Evolutionary conservation across 2,113 vertebrate genomes (phyloP).

Genomic region (Coturnix japonica): DNA sequence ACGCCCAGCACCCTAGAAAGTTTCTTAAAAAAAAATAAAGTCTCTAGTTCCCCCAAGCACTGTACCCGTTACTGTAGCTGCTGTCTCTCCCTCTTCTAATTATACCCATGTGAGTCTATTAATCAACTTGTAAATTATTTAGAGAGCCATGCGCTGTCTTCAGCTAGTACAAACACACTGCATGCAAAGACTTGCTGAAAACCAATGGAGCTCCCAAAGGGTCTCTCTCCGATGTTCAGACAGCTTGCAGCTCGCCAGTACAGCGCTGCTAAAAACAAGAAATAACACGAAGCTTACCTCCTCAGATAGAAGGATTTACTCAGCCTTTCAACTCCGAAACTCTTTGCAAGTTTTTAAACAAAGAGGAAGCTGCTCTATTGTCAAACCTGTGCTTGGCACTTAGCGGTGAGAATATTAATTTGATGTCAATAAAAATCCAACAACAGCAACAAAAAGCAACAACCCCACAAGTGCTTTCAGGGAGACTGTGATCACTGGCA

Average conservation of each 20-base stretch:
- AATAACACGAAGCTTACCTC: constrained; percentile 60
- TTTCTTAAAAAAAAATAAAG: constrained; percentile 85
- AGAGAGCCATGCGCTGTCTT: constrained; percentile 90
- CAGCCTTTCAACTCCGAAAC: constrained; percentile 72
- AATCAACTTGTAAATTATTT: constrained; percentile 99
- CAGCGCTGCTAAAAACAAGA: constrained; percentile 61
- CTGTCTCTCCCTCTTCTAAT: constrained; percentile 97
- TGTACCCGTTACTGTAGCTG: constrained; percentile 94
- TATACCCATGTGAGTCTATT: constrained; percentile 99
- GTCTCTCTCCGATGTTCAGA: constrained; percentile 69
- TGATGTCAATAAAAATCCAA: constrained; percentile 4
- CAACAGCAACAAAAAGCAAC: too few relatives aligned
- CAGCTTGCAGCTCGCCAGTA: constrained; percentile 57
- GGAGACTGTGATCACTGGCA: constrained; percentile 37
- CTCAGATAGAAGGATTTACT: constrained; percentile 71
- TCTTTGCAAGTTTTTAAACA: constrained; percentile 75
- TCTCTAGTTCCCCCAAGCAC: constrained; percentile 96
- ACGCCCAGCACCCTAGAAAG: constrained; percentile 91
- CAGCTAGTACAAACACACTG: constrained; percentile 90
- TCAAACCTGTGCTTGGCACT: constrained; percentile 49
- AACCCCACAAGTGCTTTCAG: background rate
- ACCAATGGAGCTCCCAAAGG: constrained; percentile 74
- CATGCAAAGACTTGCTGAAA: constrained; percentile 74
- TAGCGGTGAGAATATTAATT: constrained; percentile 77
- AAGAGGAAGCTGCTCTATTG: constrained; percentile 69